A percentile compares a stretch with the other conserved stretches of the same genome.
Conservation (phyloP, 2,113 vertebrate genomes). For the Labrus mixtus region DNA sequence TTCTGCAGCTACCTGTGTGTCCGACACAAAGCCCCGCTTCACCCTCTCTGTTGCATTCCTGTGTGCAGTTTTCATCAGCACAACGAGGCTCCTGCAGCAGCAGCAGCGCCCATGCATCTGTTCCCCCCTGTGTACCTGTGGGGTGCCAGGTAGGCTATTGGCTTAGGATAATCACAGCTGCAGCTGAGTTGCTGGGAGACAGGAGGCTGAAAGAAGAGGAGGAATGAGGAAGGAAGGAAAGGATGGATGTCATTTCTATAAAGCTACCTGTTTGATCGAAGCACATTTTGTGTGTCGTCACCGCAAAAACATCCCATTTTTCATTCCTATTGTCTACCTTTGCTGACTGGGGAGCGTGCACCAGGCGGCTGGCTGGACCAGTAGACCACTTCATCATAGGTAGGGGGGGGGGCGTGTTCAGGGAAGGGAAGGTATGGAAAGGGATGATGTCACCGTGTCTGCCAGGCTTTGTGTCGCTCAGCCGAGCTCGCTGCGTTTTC, state of each 20-base stretch:
- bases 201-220: conserved; percentile 55
- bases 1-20: conserved; percentile 37
- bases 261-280: conserved; percentile 77
- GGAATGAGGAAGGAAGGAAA: conserved; percentile 42
- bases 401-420: conserved; percentile 63
- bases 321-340: conserved; percentile 53
- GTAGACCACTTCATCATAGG: conserved; percentile 65
- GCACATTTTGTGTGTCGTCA: conserved; percentile 34
- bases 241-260: conserved; percentile 55
- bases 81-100: conserved; percentile 38
- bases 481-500: conserved; percentile 34
- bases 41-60: conserved; percentile 4
- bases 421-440: conserved; percentile 65
- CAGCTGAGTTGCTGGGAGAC: conserved; percentile 75
- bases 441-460: conserved; percentile 81
- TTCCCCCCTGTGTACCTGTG: conserved; percentile 52
- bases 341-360: conserved; percentile 34
- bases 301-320: neutral
- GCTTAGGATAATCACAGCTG: conserved; percentile 66
- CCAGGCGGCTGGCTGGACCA: neutral
- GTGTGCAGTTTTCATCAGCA: conserved; percentile 34
- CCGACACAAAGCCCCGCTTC: conserved; percentile 1
- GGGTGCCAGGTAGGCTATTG: conserved; percentile 70
- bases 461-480: conserved; percentile 67
- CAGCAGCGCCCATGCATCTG: conserved; percentile 22